Percentiles rank a stretch among this genome's conserved stretches.
Evolutionary conservation across 2,888 invertebrate species (phyloP).

Genomic region (Nephrotoma flavescens): DNA sequence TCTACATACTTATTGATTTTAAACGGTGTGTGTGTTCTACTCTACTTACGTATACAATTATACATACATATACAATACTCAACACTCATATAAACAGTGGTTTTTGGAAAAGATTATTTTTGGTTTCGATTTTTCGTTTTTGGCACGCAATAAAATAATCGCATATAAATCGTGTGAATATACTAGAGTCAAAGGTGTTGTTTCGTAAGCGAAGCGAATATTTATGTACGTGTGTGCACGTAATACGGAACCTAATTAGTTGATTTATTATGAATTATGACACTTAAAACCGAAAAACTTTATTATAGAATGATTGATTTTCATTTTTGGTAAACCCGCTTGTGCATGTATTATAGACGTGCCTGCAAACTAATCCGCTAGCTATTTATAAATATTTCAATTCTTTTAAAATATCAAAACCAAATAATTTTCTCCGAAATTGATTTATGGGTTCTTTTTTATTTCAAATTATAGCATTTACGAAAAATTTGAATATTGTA

Average conservation of each 20-base stretch:
- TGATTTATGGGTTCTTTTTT: too few relatives aligned
- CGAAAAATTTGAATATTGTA: too few relatives aligned
- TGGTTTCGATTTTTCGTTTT: background rate
- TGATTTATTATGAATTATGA: background rate
- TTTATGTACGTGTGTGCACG: background rate
- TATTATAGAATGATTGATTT: background rate
- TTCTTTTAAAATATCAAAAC: too few relatives aligned
- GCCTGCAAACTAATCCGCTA: too few relatives aligned
- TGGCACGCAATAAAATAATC: background rate
- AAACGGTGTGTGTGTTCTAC: background rate
- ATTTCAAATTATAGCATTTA: too few relatives aligned
- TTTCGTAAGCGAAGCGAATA: background rate
- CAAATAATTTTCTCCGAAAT: too few relatives aligned
- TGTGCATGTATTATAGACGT: too few relatives aligned
- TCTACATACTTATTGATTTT: background rate
- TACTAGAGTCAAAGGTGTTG: background rate
- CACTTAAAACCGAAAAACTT: background rate
- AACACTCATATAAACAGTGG: background rate
- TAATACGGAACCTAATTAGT: background rate
- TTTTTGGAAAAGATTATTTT: background rate
- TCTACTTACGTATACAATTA: background rate
- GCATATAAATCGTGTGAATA: background rate
- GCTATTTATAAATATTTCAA: too few relatives aligned
- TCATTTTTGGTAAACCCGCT: background rate
- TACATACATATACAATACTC: background rate